A percentile compares a stretch with the other conserved stretches of the same genome.
Conservation (phyloP, 1,140 invertebrate species). For the Kradibia gibbosae region DNA sequence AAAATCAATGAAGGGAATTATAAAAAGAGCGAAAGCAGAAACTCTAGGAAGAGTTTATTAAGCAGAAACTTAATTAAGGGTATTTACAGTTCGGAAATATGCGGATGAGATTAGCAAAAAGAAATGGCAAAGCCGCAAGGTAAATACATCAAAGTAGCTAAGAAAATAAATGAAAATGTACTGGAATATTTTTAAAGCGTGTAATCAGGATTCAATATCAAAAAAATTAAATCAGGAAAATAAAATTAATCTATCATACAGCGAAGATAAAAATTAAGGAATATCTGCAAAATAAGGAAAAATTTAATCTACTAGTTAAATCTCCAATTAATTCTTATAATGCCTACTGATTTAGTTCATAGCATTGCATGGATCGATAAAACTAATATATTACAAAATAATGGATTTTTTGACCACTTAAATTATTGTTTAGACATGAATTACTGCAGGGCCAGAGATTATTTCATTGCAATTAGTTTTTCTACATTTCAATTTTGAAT, state of each 20-base stretch:
- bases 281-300: background rate
- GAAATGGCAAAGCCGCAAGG: background rate
- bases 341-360: no score
- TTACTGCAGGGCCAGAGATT: no score
- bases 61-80: slow-evolving; percentile 8
- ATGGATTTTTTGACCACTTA: no score
- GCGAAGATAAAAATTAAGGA: background rate
- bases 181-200: background rate
- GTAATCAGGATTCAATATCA: background rate
- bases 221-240: background rate
- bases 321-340: no score
- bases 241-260: background rate
- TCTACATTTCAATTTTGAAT: no score
- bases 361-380: no score
- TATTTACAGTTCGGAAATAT: background rate
- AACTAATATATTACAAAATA: no score
- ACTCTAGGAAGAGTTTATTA: background rate
- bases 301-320: no score
- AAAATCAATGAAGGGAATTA: background rate
- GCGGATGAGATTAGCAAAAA: background rate
- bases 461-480: no score
- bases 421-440: no score
- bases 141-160: background rate
- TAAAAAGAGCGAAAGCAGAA: background rate
- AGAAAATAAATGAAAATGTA: background rate